Conservation (phyloP, 2,113 vertebrate genomes). For the Pampusana beccarii region DNA sequence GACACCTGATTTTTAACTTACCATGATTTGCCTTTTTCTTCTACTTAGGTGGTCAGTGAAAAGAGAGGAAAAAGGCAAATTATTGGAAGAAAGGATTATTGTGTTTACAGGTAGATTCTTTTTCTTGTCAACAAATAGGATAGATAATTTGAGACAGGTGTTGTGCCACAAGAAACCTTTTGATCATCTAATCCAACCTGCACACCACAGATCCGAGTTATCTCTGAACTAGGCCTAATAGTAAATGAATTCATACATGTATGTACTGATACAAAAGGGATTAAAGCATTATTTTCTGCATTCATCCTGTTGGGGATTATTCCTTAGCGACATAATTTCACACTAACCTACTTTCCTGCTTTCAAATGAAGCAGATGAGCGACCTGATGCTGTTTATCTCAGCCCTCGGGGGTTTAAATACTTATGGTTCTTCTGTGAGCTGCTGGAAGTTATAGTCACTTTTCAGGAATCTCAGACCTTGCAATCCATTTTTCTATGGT, state of each 20-base stretch:
- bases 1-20: neutral
- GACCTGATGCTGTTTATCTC: neutral
- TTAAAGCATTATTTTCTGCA: neutral
- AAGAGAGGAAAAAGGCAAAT: neutral
- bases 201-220: neutral
- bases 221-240: neutral
- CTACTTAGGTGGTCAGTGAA: neutral
- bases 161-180: neutral
- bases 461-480: neutral
- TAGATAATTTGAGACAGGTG: neutral
- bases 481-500: neutral
- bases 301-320: neutral
- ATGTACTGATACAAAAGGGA: neutral
- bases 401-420: neutral
- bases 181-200: neutral
- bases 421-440: neutral
- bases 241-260: neutral
- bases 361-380: neutral
- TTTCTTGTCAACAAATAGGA: neutral
- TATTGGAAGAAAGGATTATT: neutral
- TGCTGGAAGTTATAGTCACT: neutral
- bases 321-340: neutral
- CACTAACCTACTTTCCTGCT: neutral
- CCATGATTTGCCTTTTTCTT: neutral
- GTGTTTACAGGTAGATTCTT: neutral